A percentile compares a stretch with the other conserved stretches of the same genome.
These are phyloP conservation scores for Muschampia plurimacula DNA, from an alignment of 2,888 invertebrate genomes.

Conservation along the genomic window DNA sequence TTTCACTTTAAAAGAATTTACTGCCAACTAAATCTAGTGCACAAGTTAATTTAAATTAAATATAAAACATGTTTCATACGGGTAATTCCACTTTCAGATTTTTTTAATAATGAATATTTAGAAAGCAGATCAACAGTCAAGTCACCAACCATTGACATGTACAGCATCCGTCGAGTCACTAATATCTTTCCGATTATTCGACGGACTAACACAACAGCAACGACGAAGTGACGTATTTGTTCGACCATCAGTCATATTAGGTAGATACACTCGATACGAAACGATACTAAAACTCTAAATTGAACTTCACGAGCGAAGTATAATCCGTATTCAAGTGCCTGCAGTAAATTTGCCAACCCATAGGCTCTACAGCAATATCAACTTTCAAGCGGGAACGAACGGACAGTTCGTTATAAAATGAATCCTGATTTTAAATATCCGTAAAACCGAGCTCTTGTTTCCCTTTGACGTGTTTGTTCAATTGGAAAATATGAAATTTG, in stretches of 20 bases:
- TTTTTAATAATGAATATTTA: no score
- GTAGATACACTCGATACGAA: background rate
- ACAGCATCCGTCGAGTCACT: no score
- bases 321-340: background rate
- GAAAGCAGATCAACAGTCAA: no score
- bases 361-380: constrained; percentile 3
- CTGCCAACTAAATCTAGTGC: no score
- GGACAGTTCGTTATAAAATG: constrained; percentile 8
- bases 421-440: constrained; percentile 17
- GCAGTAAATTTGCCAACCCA: background rate
- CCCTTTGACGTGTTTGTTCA: constrained; percentile 28
- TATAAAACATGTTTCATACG: no score
- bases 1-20: no score
- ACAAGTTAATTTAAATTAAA: no score
- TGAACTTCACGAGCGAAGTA: background rate
- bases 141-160: no score
- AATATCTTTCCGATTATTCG: no score
- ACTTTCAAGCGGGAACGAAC: background rate
- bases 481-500: constrained; percentile 36
- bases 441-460: constrained; percentile 11
- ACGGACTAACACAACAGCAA: no score
- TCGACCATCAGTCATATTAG: background rate
- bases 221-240: no score
- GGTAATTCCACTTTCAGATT: no score
- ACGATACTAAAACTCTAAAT: background rate